Percentiles rank a stretch among this genome's conserved stretches.
phyloP scores from a whole-genome alignment of 2,797 vertebrate species.

The Sorex maritimensis region DNA sequence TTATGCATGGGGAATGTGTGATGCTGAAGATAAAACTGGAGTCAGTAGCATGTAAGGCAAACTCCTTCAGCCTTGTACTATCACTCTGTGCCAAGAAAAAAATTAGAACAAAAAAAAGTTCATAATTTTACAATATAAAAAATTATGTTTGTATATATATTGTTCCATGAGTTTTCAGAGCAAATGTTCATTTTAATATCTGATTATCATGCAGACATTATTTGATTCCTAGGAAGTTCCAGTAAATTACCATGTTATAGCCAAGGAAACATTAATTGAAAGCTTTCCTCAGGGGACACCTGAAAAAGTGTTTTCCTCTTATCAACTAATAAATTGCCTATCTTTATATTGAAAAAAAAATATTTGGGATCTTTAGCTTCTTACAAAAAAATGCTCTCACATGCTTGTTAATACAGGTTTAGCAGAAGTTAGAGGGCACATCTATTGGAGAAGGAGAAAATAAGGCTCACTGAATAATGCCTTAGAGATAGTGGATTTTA shows the following conservation, averaged over 20 bases:
- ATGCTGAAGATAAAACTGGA: too few relatives aligned
- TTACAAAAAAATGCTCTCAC: neutral
- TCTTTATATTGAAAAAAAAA: neutral
- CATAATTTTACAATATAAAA: neutral
- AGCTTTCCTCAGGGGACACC: neutral
- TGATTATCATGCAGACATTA: neutral
- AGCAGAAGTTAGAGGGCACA: neutral
- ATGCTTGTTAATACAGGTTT: neutral
- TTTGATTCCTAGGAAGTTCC: neutral
- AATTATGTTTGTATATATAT: neutral
- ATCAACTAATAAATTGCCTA: neutral
- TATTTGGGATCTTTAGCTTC: neutral
- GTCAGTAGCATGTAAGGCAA: too few relatives aligned
- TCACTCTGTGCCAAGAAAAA: too few relatives aligned
- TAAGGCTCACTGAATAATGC: conserved; percentile 2
- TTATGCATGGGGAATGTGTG: too few relatives aligned
- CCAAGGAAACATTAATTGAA: neutral
- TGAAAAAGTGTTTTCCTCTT: neutral
- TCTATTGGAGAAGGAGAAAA: neutral
- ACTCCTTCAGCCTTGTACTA: too few relatives aligned
- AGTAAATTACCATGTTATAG: neutral
- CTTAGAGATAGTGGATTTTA: neutral
- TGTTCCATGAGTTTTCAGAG: neutral
- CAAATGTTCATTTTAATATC: neutral
- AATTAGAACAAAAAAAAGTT: too few relatives aligned